Evolutionary conservation across 2,888 invertebrate species (phyloP).

Genomic region (Erebia palarica): DNA sequence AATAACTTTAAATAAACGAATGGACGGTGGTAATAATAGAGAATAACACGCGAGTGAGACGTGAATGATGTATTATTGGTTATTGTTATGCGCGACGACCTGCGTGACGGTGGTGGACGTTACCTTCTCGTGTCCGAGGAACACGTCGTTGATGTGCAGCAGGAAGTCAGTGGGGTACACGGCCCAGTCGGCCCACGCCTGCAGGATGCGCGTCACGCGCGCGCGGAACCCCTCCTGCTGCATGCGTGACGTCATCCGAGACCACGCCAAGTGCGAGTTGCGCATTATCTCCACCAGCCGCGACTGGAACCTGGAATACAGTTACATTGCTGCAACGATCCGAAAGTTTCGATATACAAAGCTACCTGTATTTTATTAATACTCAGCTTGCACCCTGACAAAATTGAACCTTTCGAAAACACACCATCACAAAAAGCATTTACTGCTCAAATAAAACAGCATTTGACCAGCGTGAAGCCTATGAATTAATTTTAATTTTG

Average conservation of each 20-base stretch:
- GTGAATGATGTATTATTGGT: no score
- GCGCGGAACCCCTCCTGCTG: slow-evolving; percentile 98
- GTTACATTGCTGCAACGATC: neutral
- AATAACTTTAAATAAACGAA: neutral
- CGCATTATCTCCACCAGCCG: slow-evolving; percentile 81
- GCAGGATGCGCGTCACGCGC: slow-evolving; percentile 93
- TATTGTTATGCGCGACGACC: neutral
- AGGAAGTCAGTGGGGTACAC: slow-evolving; percentile 97
- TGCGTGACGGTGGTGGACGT: neutral
- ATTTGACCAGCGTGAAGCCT: no score
- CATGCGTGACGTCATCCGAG: slow-evolving; percentile 87
- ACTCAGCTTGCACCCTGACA: no score
- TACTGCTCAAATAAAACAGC: no score
- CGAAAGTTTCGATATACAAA: no score
- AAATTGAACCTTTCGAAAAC: no score
- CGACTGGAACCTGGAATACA: slow-evolving; percentile 88
- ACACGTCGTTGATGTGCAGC: slow-evolving; percentile 92
- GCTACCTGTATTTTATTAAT: no score
- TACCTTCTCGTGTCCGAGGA: slow-evolving; percentile 87
- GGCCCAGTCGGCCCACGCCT: slow-evolving; percentile 99
- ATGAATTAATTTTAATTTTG: no score
- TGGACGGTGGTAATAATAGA: no score
- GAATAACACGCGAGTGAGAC: slow-evolving; percentile 3
- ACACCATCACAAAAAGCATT: no score
- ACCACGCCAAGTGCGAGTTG: slow-evolving; percentile 87